Percentiles rank a stretch among this genome's conserved stretches.
These are phyloP conservation scores for Thereva nobilitata DNA, from an alignment of 2,888 invertebrate genomes.

Conservation along the genomic window DNA sequence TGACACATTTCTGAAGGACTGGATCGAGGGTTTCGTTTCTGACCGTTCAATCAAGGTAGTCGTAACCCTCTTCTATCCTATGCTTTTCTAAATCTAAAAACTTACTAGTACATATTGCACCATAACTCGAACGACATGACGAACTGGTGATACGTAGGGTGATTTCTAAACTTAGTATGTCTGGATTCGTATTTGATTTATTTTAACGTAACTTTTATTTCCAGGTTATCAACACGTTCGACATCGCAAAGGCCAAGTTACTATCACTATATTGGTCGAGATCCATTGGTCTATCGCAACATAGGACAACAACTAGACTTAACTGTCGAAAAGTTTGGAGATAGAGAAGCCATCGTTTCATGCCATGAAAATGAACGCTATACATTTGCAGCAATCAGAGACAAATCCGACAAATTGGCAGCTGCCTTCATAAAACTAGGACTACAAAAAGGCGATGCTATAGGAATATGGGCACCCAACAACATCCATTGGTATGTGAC, in stretches of 20 bases:
- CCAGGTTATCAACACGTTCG: conserved; percentile 5
- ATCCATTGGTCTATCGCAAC: conserved; percentile 62
- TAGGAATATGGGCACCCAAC: conserved; percentile 84
- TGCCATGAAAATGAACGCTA: conserved; percentile 60
- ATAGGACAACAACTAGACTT: conserved; percentile 64
- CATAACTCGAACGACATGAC: too few relatives aligned
- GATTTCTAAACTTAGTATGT: too few relatives aligned
- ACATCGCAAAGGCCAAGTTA: conserved; percentile 58
- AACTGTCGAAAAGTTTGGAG: conserved; percentile 61
- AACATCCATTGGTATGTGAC: conserved; percentile 74
- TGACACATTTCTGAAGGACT: too few relatives aligned
- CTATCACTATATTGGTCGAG: conserved; percentile 59
- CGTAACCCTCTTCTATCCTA: too few relatives aligned
- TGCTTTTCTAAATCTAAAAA: too few relatives aligned
- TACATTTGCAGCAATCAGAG: conserved; percentile 61
- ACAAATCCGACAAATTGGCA: conserved; percentile 67
- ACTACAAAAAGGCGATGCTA: conserved; percentile 69
- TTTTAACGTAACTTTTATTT: not conserved
- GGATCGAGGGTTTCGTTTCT: too few relatives aligned
- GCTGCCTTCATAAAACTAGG: conserved; percentile 73
- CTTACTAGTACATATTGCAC: too few relatives aligned
- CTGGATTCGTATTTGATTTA: too few relatives aligned
- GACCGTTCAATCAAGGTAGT: too few relatives aligned
- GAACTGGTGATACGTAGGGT: too few relatives aligned
- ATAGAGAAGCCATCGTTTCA: conserved; percentile 64